A percentile compares a stretch with the other conserved stretches of the same genome.
Conservation (phyloP, 2,113 vertebrate species). For the Fregetta grallaria region DNA sequence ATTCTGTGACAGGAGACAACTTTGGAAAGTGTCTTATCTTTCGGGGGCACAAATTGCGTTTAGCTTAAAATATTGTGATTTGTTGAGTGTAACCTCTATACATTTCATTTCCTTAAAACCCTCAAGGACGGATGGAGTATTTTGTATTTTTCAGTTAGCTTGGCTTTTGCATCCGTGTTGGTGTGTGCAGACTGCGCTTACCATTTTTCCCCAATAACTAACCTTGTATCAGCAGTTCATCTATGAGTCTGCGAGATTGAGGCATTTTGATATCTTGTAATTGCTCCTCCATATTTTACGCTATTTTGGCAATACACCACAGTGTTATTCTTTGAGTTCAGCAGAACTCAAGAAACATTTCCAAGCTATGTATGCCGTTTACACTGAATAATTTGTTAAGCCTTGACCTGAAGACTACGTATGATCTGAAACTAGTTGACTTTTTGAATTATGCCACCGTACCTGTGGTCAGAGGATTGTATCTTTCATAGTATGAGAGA, state of each 20-base stretch:
- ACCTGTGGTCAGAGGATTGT: not conserved
- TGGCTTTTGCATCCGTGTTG: not conserved
- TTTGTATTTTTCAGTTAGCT: not conserved
- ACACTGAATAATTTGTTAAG: not conserved
- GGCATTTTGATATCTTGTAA: not conserved
- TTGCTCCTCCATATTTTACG: accelerated
- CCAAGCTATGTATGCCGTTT: not conserved
- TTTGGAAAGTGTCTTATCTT: not conserved
- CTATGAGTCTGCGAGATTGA: not conserved
- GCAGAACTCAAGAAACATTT: not conserved
- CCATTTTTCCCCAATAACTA: not conserved
- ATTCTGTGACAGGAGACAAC: not conserved
- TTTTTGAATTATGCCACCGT: not conserved
- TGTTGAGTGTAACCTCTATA: not conserved
- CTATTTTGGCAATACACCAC: not conserved
- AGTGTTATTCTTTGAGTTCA: not conserved
- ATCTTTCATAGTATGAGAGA: not conserved
- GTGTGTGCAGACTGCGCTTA: not conserved
- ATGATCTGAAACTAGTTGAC: not conserved
- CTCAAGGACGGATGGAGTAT: not conserved
- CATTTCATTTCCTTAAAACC: not conserved
- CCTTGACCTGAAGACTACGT: not conserved
- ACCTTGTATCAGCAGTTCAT: not conserved
- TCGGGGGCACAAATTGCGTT: not conserved
- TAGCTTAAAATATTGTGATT: not conserved